Evolutionary conservation across 2,888 invertebrate species (phyloP), one percentile per base, ranked within the genome.

Genomic region (Helicoverpa assulta): DNA sequence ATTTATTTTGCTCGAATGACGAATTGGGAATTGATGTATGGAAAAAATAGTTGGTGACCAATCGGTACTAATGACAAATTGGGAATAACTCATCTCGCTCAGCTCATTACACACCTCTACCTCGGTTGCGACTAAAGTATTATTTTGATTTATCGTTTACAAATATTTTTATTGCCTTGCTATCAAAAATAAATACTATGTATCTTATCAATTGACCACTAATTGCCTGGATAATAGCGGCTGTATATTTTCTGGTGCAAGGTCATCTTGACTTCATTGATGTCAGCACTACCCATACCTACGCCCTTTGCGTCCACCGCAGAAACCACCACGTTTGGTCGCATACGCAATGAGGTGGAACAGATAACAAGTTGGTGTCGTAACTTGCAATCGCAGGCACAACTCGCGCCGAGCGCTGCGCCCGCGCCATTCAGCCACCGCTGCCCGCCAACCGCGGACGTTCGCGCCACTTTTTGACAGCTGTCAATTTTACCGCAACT

Each of bases 391-490:
- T 71, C 70, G 75, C 78, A 71, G 29, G 66, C 80, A 81, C 68
- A 73, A 63, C 62, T 71, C 63, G 62, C 37, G 12, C 40, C 40
- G 43, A 47, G n/a, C 43, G 52, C 50, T 60, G 61, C 67, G 68
- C 73, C 72, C 70, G 71, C 74, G 81, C 83, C 89, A 89, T 83
- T 89, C 84, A 81, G 85, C 84, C 80, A 81, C 80, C 85, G 84
- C 76, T 50, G 76, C 76, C 79, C 85, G 85, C 59, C 77, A 65
- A 29, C 77, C 70, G 75, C 85, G 67, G 84, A 91, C 93, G 92
- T 77, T 85, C 85, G 86, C 89, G 88, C 82, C 78, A 75, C 19
- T 73, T 71, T 84, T 82, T 87, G 86, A 88, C 86, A 87, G 70
- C 81, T 86, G 81, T 81, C 85, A 84, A 58, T 70, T 80, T 77